Conservation (phyloP, 2,113 vertebrate species). For the Ascaphus truei region DNA sequence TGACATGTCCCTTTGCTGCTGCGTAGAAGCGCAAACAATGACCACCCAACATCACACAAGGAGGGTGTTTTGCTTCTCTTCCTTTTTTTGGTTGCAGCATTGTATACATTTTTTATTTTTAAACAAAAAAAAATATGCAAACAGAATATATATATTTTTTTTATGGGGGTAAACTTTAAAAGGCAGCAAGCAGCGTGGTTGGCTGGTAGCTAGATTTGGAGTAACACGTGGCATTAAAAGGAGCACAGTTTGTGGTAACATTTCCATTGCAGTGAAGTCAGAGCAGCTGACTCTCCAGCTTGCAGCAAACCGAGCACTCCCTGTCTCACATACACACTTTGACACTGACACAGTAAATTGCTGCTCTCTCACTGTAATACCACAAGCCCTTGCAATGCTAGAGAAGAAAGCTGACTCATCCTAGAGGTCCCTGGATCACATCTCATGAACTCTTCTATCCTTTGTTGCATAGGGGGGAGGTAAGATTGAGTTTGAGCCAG, state of each 20-base stretch:
- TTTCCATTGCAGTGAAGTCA: slow-evolving; percentile 86
- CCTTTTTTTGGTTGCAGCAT: too few species aligned
- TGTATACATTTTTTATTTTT: too few species aligned
- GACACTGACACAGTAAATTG: slow-evolving; percentile 39
- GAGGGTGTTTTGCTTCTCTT: too few species aligned
- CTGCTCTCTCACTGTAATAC: slow-evolving; percentile 35
- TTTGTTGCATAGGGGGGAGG: slow-evolving; percentile 16
- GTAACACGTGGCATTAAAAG: slow-evolving; percentile 80
- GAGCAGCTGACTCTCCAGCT: slow-evolving; percentile 95
- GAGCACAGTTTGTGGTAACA: slow-evolving; percentile 86
- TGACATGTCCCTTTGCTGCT: too few species aligned
- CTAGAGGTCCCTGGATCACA: not conserved
- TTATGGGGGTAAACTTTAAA: too few species aligned
- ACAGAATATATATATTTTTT: too few species aligned
- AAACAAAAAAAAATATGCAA: too few species aligned
- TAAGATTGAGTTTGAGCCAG: slow-evolving; percentile 9
- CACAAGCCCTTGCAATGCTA: slow-evolving; percentile 13
- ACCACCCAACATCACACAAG: too few species aligned
- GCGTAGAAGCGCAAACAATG: too few species aligned
- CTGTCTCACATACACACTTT: slow-evolving; percentile 33
- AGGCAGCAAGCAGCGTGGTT: slow-evolving; percentile 60
- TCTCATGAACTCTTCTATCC: not conserved
- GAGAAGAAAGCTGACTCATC: slow-evolving; percentile 5
- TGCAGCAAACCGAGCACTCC: slow-evolving; percentile 86
- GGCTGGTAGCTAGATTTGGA: slow-evolving; percentile 62